Percentiles rank a stretch among this genome's conserved stretches.
Conservation (phyloP, 2,113 vertebrate genomes). For the Pseudopodoces humilis region DNA sequence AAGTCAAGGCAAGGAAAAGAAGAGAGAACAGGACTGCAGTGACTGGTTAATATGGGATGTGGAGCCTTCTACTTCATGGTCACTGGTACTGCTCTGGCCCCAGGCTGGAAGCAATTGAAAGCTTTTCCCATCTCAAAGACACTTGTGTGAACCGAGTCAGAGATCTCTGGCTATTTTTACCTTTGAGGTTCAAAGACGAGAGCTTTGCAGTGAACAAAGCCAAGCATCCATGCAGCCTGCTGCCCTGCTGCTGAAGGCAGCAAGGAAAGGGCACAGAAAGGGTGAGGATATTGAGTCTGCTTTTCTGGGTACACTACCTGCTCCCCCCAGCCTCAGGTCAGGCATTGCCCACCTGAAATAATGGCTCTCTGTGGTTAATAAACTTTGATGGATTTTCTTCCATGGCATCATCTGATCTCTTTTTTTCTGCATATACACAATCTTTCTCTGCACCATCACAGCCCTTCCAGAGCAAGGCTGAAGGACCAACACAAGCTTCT, state of each 20-base stretch:
- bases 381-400: neutral
- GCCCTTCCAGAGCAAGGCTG: neutral
- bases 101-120: constrained; percentile 27
- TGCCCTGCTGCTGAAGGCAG: neutral
- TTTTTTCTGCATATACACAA: neutral
- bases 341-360: neutral
- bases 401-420: neutral
- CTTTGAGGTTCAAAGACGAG: constrained; percentile 25
- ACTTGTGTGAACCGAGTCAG: neutral
- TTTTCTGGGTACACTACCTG: neutral
- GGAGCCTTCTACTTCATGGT: constrained; percentile 27
- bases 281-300: neutral
- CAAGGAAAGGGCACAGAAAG: neutral
- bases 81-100: constrained; percentile 3
- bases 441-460: neutral
- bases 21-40: constrained; percentile 16
- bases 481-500: neutral
- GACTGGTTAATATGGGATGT: neutral
- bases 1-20: constrained; percentile 18
- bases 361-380: neutral
- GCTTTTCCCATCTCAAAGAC: constrained; percentile 12
- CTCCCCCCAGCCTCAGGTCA: neutral
- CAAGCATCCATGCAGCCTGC: neutral
- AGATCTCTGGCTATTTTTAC: neutral
- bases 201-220: constrained; percentile 7